phyloP scores from a whole-genome alignment of 2,113 vertebrate species.

The Thalassarche chlororhynchos region DNA sequence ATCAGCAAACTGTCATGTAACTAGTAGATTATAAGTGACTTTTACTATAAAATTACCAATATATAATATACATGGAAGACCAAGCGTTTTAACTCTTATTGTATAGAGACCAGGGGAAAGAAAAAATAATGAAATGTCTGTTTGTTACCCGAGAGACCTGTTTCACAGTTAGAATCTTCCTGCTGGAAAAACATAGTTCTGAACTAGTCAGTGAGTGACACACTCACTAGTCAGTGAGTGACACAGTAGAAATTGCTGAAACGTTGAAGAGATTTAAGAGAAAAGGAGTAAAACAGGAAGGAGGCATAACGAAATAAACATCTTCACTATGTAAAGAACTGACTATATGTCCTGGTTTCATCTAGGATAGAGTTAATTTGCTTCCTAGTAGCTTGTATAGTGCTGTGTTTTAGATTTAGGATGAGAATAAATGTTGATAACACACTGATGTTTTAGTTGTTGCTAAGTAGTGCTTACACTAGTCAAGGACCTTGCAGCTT shows the following conservation, averaged over 20 bases:
- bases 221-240: neutral
- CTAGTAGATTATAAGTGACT: neutral
- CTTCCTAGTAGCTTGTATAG: no score
- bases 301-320: neutral
- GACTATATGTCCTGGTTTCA: neutral
- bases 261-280: neutral
- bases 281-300: neutral
- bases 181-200: neutral
- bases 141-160: neutral
- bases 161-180: neutral
- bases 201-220: neutral
- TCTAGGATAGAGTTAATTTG: no score
- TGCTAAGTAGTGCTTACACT: no score
- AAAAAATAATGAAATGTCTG: neutral
- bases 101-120: neutral
- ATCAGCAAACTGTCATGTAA: neutral
- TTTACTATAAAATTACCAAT: neutral
- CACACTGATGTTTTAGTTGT: no score
- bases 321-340: neutral
- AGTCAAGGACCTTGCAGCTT: no score
- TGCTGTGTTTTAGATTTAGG: no score
- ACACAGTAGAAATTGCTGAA: neutral
- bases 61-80: neutral
- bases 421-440: no score
- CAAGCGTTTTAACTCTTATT: neutral